phyloP scores from a whole-genome alignment of 2,888 invertebrate genomes.

The Ectemnius lituratus region DNA sequence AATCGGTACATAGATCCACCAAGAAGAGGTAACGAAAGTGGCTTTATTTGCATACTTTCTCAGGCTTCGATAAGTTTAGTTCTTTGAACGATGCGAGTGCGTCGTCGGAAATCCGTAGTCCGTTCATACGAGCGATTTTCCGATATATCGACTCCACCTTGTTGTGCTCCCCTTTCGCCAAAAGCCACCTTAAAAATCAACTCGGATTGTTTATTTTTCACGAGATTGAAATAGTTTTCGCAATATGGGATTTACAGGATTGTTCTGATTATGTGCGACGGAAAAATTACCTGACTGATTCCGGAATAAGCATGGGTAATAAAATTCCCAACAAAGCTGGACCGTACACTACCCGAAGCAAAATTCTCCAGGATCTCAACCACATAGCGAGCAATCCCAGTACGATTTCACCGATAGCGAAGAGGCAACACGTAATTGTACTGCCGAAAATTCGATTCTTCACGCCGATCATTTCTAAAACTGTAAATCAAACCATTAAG shows the following conservation, averaged over 20 bases:
- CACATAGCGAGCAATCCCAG: conserved; percentile 85
- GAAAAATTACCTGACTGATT: conserved; percentile 80
- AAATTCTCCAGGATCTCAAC: conserved; percentile 84
- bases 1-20: too few species aligned
- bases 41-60: conserved; percentile 42
- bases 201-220: not conserved
- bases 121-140: conserved; percentile 83
- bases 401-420: conserved; percentile 85
- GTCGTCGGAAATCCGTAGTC: conserved; percentile 80
- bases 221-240: not conserved
- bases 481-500: conserved; percentile 72
- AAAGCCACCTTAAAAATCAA: conserved; percentile 82
- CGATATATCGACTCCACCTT: conserved; percentile 81
- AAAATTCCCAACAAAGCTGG: conserved; percentile 84
- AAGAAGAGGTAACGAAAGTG: not conserved
- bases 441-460: conserved; percentile 86
- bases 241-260: not conserved
- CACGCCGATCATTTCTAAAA: conserved; percentile 88
- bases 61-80: conserved; percentile 50
- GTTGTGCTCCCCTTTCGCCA: conserved; percentile 81
- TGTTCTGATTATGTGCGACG: conserved; percentile 19
- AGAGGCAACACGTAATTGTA: conserved; percentile 84
- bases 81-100: conserved; percentile 77
- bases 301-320: conserved; percentile 85
- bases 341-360: conserved; percentile 83